phyloP scores from a whole-genome alignment of 1,140 invertebrate genomes.

The Solen grandis region DNA sequence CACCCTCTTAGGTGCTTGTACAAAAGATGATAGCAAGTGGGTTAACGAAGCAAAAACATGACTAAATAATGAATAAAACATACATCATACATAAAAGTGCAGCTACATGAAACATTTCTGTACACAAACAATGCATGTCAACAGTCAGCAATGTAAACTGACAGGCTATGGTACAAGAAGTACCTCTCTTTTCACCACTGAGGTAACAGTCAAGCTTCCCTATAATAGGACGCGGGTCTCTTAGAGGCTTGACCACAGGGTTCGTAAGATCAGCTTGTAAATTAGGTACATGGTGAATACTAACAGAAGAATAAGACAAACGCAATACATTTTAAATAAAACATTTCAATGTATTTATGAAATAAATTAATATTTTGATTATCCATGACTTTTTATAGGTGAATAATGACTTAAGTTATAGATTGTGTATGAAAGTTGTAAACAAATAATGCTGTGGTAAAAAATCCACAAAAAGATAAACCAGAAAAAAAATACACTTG shows the following conservation, averaged over 20 bases:
- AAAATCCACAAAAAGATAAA: neutral
- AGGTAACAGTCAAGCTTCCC: neutral
- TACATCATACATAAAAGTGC: slow-evolving; percentile 38
- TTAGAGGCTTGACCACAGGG: neutral
- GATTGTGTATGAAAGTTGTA: slow-evolving; percentile 46
- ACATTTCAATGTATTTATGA: slow-evolving; percentile 51
- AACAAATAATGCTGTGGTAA: slow-evolving; percentile 37
- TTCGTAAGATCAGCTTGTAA: neutral
- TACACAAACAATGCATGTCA: neutral
- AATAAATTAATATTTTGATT: slow-evolving; percentile 57
- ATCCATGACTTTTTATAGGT: slow-evolving; percentile 30
- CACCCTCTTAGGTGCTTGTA: slow-evolving; percentile 20
- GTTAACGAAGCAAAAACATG: slow-evolving; percentile 52
- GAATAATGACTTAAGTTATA: slow-evolving; percentile 18
- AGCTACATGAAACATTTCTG: neutral
- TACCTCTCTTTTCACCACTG: neutral
- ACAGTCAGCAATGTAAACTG: neutral
- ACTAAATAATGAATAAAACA: slow-evolving; percentile 21
- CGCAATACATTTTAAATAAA: slow-evolving; percentile 35
- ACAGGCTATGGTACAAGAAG: neutral
- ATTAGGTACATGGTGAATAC: neutral
- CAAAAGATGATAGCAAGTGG: slow-evolving; percentile 51
- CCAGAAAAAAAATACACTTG: neutral
- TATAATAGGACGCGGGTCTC: neutral
- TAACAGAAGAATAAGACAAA: slow-evolving; percentile 5